These are phyloP conservation scores for Agriopis aurantiaria DNA, from an alignment of 2,888 invertebrate genomes.

Conservation along the genomic window DNA sequence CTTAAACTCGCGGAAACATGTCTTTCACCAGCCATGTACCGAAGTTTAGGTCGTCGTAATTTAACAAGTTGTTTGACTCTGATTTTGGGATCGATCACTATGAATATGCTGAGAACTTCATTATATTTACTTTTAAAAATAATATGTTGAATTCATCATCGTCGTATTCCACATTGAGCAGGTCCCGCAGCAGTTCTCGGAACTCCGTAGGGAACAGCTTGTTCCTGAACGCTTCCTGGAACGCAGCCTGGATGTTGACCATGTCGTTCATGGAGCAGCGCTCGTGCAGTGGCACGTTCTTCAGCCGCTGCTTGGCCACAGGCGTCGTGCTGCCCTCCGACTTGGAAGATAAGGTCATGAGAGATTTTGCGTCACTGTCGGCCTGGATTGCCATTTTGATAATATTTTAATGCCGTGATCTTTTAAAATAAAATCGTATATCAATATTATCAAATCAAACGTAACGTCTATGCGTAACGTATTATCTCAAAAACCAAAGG, in stretches of 20 bases:
- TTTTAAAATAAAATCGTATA: too few relatives aligned
- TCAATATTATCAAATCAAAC: neutral
- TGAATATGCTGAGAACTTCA: too few relatives aligned
- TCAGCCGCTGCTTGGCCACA: slow-evolving; percentile 55
- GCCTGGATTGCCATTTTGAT: slow-evolving; percentile 59
- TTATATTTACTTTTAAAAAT: slow-evolving; percentile 85
- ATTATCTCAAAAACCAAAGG: too few relatives aligned
- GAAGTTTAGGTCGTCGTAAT: too few relatives aligned
- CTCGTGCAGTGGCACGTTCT: slow-evolving; percentile 73
- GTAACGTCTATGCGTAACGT: too few relatives aligned
- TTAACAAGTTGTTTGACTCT: too few relatives aligned
- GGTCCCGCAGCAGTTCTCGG: slow-evolving; percentile 68
- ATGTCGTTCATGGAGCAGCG: slow-evolving; percentile 77
- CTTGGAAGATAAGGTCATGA: slow-evolving; percentile 66
- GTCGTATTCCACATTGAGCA: slow-evolving; percentile 81
- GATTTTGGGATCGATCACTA: too few relatives aligned
- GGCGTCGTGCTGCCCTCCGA: slow-evolving; percentile 69
- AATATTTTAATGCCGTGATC: neutral
- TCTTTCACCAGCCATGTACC: too few relatives aligned
- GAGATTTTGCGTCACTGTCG: slow-evolving; percentile 68
- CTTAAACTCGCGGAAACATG: too few relatives aligned
- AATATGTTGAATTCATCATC: slow-evolving; percentile 87
- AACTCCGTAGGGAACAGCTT: slow-evolving; percentile 76
- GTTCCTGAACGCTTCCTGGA: slow-evolving; percentile 72
- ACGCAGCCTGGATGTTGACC: slow-evolving; percentile 76